phyloP scores from a whole-genome alignment of 1,140 invertebrate species.

The Coptotermes formosanus region DNA sequence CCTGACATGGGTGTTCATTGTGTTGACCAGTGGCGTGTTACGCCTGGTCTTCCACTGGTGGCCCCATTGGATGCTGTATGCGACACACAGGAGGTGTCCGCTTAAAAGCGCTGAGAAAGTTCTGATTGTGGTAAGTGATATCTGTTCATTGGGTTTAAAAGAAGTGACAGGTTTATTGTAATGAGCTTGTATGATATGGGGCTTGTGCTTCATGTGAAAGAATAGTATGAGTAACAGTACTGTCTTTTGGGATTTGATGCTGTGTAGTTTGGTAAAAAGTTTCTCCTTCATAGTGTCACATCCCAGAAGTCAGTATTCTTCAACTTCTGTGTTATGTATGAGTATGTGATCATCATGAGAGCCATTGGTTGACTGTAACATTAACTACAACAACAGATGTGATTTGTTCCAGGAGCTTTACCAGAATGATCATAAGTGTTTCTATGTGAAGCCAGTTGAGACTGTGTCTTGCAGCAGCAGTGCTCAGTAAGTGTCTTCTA shows the following conservation, averaged over 20 bases:
- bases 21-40: slow-evolving; percentile 58
- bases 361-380: too few relatives aligned
- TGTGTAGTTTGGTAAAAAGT: too few relatives aligned
- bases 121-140: slow-evolving; percentile 55
- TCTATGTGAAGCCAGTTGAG: slow-evolving; percentile 52
- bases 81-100: slow-evolving; percentile 57
- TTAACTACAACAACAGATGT: slow-evolving; percentile 6
- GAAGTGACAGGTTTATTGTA: too few relatives aligned
- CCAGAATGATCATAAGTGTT: slow-evolving; percentile 55
- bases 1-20: slow-evolving; percentile 60
- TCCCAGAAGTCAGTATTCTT: too few relatives aligned
- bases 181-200: too few relatives aligned
- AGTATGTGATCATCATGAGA: not conserved
- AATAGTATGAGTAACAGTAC: too few relatives aligned
- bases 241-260: too few relatives aligned
- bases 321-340: too few relatives aligned
- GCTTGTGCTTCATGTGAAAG: too few relatives aligned
- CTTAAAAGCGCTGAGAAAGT: slow-evolving; percentile 59
- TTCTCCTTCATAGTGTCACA: too few relatives aligned
- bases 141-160: not conserved
- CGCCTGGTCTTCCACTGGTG: slow-evolving; percentile 68
- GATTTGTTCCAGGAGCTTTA: slow-evolving; percentile 50
- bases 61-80: slow-evolving; percentile 60
- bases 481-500: not conserved
- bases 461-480: not conserved